Percentiles rank a stretch among this genome's conserved stretches.
These are phyloP conservation scores for Nomada flava DNA, from an alignment of 2,888 invertebrate genomes.

Conservation along the genomic window DNA sequence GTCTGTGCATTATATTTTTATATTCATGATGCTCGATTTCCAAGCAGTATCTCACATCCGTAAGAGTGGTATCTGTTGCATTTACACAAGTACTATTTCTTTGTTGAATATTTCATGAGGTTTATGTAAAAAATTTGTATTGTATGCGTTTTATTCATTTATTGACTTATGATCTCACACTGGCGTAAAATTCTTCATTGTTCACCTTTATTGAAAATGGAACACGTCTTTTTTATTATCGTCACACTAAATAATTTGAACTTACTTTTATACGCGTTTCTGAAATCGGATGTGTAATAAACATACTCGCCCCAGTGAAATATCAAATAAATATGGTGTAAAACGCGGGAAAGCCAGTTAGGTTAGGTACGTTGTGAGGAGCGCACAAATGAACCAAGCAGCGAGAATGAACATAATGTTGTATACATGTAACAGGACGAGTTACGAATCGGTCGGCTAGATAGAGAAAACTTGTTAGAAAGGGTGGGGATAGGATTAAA, in stretches of 20 bases:
- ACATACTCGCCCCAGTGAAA: not conserved
- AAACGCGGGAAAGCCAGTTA: constrained; percentile 64
- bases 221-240: not conserved
- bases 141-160: not conserved
- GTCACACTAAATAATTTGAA: not conserved
- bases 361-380: constrained; percentile 54
- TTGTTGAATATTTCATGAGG: not conserved
- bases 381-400: constrained; percentile 26
- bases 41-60: not conserved
- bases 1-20: not conserved
- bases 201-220: not conserved
- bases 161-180: no score
- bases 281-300: not conserved
- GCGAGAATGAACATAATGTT: constrained; percentile 21
- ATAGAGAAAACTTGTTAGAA: constrained; percentile 5
- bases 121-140: not conserved
- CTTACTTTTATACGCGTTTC: not conserved
- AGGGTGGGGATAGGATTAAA: constrained; percentile 2
- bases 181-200: not conserved
- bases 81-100: not conserved
- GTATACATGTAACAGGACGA: constrained; percentile 12
- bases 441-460: constrained; percentile 39
- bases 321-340: constrained; percentile 19
- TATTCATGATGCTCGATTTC: no score
- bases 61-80: not conserved